phyloP scores from a whole-genome alignment of 1,140 invertebrate species.

The Drosophila pandora region DNA sequence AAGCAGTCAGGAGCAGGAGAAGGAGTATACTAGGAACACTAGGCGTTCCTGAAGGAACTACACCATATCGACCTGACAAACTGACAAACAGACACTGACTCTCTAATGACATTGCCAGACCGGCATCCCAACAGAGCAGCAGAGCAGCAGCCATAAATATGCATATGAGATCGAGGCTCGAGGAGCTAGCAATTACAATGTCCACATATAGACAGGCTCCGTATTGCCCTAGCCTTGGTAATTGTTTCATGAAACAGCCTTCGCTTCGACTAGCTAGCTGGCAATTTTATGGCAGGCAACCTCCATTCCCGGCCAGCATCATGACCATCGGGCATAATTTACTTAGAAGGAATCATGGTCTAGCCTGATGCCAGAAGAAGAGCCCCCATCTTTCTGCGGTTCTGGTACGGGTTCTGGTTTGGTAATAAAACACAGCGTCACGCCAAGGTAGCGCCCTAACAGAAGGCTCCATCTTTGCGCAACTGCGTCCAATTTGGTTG shows the following conservation, averaged over 20 bases:
- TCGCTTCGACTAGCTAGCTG: slow-evolving; percentile 24
- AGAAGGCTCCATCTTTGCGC: slow-evolving; percentile 47
- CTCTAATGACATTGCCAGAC: slow-evolving; percentile 70
- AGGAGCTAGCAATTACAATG: slow-evolving; percentile 71
- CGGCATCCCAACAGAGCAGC: background rate
- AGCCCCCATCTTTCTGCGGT: slow-evolving; percentile 2
- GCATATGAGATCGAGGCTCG: slow-evolving; percentile 48
- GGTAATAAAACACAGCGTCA: slow-evolving; percentile 80
- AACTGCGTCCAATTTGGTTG: slow-evolving; percentile 75
- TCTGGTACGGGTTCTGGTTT: slow-evolving; percentile 22
- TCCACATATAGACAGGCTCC: slow-evolving; percentile 63
- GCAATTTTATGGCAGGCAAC: slow-evolving; percentile 40
- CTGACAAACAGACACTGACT: slow-evolving; percentile 51
- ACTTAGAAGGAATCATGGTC: slow-evolving; percentile 81
- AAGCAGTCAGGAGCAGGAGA: slow-evolving; percentile 58
- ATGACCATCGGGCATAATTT: slow-evolving; percentile 82
- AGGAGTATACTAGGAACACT: background rate
- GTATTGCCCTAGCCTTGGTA: slow-evolving; percentile 53
- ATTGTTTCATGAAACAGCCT: slow-evolving; percentile 62
- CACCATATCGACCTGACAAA: slow-evolving; percentile 30
- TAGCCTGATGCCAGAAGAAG: slow-evolving; percentile 30
- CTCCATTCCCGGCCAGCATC: slow-evolving; percentile 46
- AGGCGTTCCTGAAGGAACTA: background rate
- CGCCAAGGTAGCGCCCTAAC: slow-evolving; percentile 59
- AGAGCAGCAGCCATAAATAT: slow-evolving; percentile 45